A percentile compares a stretch with the other conserved stretches of the same genome.
Evolutionary conservation across 2,797 vertebrate genomes (phyloP).

Genomic region (Acipenser transmontanus): DNA sequence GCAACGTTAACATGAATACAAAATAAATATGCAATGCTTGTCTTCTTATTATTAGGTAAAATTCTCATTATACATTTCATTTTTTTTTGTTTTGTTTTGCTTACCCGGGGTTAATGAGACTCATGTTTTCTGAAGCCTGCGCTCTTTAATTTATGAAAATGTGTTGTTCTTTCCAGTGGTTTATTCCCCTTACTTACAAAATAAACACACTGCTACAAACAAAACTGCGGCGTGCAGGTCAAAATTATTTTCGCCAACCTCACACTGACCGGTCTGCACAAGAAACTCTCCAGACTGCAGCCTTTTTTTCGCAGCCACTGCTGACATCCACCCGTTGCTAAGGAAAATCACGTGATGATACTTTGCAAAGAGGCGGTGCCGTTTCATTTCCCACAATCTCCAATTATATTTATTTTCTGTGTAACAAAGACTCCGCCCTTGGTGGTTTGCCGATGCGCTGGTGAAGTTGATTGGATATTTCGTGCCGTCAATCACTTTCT

Average conservation of each 20-base stretch:
- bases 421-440: background rate
- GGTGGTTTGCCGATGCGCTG: background rate
- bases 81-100: slow-evolving; percentile 34
- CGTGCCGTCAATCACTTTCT: background rate
- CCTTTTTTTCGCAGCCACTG: slow-evolving; percentile 32
- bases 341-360: slow-evolving; percentile 62
- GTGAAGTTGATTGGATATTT: background rate
- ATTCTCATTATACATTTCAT: too few species aligned
- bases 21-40: too few species aligned
- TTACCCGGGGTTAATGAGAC: slow-evolving; percentile 66
- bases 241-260: too few species aligned
- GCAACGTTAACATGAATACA: too few species aligned
- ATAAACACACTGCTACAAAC: too few species aligned
- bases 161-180: too few species aligned
- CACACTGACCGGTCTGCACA: too few species aligned
- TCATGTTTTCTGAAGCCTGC: slow-evolving; percentile 59
- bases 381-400: slow-evolving; percentile 11
- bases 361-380: slow-evolving; percentile 34
- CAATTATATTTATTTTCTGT: background rate
- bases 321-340: slow-evolving; percentile 65
- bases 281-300: slow-evolving; percentile 22
- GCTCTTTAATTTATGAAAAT: slow-evolving; percentile 1
- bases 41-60: too few species aligned
- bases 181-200: too few species aligned
- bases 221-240: too few species aligned